Conservation (phyloP, 2,113 vertebrate species). For the Falcunculus frontatus region DNA sequence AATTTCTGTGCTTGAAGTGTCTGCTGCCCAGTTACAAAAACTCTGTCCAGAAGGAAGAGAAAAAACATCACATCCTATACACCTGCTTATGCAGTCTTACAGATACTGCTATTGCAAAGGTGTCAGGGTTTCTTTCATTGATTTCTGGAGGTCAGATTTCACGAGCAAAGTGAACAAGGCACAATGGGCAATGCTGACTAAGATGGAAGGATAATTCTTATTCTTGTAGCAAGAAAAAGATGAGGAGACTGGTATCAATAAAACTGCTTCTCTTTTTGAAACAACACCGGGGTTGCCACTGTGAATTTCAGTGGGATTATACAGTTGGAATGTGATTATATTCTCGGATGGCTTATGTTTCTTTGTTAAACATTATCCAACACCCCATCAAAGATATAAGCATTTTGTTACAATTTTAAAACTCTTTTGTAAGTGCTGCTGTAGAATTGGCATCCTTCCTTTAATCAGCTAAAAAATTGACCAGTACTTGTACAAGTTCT, state of each 20-base stretch:
- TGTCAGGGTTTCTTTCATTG: background rate
- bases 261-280: background rate
- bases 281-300: background rate
- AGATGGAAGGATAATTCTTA: background rate
- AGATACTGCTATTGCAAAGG: background rate
- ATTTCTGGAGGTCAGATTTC: background rate
- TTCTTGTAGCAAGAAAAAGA: background rate
- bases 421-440: background rate
- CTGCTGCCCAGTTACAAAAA: background rate
- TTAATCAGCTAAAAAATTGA: background rate
- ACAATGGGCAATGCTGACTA: background rate
- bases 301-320: background rate
- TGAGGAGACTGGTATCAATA: background rate
- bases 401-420: background rate
- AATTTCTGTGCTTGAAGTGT: background rate
- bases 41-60: background rate
- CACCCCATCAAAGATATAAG: background rate
- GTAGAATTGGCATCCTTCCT: background rate
- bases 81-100: background rate
- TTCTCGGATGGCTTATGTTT: background rate
- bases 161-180: background rate
- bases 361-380: background rate
- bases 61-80: background rate
- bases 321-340: background rate
- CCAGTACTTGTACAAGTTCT: background rate